A percentile compares a stretch with the other conserved stretches of the same genome.
Conservation (phyloP, 2,113 vertebrate genomes). For the Hepsetus odoe region DNA sequence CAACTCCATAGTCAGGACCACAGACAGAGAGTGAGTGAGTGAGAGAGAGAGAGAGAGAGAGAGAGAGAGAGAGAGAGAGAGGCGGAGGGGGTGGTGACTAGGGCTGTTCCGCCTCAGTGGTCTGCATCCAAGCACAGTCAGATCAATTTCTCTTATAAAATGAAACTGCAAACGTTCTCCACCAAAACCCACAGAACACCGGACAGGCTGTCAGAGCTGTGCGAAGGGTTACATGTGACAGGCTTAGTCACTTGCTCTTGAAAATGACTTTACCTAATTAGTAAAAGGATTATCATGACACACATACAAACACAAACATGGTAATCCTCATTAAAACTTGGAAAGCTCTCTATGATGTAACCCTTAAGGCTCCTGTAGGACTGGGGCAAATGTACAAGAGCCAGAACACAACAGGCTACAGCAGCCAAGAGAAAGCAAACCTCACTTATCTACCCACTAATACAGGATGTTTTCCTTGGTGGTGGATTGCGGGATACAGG, state of each 20-base stretch:
- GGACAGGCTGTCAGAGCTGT: constrained; percentile 27
- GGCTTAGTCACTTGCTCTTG: constrained; percentile 68
- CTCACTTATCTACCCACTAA: constrained; percentile 50
- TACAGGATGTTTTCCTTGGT: too few species aligned
- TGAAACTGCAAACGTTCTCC: background rate
- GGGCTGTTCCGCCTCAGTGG: constrained; percentile 31
- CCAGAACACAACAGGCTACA: constrained; percentile 39
- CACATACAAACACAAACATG: constrained; percentile 80
- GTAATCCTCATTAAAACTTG: constrained; percentile 79
- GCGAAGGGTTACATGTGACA: constrained; percentile 49
- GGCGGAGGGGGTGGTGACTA: constrained; percentile 59
- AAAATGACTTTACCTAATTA: constrained; percentile 70
- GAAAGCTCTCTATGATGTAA: constrained; percentile 71
- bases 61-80: constrained; percentile 19
- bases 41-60: constrained; percentile 25
- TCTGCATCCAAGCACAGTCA: constrained; percentile 26
- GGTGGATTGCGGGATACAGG: too few species aligned
- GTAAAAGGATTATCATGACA: constrained; percentile 78
- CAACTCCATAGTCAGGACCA: constrained; percentile 36
- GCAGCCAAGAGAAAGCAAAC: constrained; percentile 36
- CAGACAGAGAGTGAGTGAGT: constrained; percentile 15
- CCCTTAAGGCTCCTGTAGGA: constrained; percentile 43
- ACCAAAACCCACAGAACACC: background rate
- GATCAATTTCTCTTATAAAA: constrained; percentile 36
- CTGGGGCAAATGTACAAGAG: constrained; percentile 8